These are phyloP conservation scores for Cephus runcator DNA, from an alignment of 2,888 invertebrate genomes.

Conservation along the genomic window DNA sequence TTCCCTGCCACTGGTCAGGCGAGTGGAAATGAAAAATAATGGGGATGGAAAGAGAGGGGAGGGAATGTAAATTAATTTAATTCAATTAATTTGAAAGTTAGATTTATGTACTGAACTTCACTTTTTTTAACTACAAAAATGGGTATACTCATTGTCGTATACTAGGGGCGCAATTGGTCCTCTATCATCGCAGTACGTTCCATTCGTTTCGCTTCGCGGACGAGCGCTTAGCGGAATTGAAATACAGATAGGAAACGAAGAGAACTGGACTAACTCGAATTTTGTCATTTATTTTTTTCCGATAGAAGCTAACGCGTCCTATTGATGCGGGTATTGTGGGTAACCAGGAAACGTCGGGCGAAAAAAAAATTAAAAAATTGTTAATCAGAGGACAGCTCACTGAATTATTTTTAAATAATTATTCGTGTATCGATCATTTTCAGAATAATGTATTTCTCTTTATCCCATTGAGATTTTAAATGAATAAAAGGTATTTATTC, in stretches of 20 bases:
- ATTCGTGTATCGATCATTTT: background rate
- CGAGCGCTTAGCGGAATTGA: background rate
- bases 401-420: background rate
- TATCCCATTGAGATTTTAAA: too few species aligned
- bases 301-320: background rate
- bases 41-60: background rate
- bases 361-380: background rate
- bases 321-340: background rate
- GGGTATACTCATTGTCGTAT: background rate
- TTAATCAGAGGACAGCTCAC: background rate
- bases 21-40: background rate
- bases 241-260: background rate
- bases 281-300: background rate
- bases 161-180: background rate
- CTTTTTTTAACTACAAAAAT: background rate
- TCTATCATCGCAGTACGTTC: background rate
- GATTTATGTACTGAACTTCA: background rate
- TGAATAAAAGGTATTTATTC: background rate
- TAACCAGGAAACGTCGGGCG: background rate
- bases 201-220: background rate
- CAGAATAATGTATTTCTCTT: background rate
- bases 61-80: background rate
- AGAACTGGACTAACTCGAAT: background rate
- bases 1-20: slow-evolving; percentile 20
- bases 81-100: background rate